Percentiles rank a stretch among this genome's conserved stretches.
Evolutionary conservation across 2,888 invertebrate species (phyloP).

Genomic region (Lymantria monacha): DNA sequence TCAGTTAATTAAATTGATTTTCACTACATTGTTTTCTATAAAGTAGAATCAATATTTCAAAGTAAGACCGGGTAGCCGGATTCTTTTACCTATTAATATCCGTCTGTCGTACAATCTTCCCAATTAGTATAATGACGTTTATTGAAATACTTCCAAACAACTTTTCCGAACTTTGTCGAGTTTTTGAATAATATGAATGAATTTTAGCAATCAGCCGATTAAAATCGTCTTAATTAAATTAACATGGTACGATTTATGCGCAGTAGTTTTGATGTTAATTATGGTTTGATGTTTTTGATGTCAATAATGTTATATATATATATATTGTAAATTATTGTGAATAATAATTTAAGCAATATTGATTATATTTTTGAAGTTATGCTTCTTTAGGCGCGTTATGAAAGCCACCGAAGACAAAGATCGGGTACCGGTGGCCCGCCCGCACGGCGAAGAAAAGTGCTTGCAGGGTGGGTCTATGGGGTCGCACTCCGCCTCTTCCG

Average conservation of each 20-base stretch:
- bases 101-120: conserved; percentile 32
- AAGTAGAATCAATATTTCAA: neutral
- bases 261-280: neutral
- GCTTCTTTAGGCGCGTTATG: too few relatives aligned
- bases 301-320: too few relatives aligned
- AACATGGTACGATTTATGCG: conserved; percentile 1
- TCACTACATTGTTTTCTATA: neutral
- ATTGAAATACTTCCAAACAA: conserved; percentile 59
- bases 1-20: too few relatives aligned
- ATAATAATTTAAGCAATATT: neutral
- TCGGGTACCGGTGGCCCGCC: too few relatives aligned
- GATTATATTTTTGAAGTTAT: too few relatives aligned
- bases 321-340: neutral
- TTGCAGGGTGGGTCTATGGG: too few relatives aligned
- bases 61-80: neutral
- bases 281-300: too few relatives aligned
- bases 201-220: conserved; percentile 58
- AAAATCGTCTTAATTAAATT: conserved; percentile 23
- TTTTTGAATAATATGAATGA: conserved; percentile 56
- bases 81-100: conserved; percentile 18
- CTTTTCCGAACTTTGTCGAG: conserved; percentile 28
- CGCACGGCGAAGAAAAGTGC: too few relatives aligned
- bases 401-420: too few relatives aligned
- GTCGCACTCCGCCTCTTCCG: too few relatives aligned
- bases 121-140: conserved; percentile 57